These are phyloP conservation scores for Petrolisthes cinctipes DNA, from an alignment of 2,888 invertebrate genomes.

Conservation along the genomic window DNA sequence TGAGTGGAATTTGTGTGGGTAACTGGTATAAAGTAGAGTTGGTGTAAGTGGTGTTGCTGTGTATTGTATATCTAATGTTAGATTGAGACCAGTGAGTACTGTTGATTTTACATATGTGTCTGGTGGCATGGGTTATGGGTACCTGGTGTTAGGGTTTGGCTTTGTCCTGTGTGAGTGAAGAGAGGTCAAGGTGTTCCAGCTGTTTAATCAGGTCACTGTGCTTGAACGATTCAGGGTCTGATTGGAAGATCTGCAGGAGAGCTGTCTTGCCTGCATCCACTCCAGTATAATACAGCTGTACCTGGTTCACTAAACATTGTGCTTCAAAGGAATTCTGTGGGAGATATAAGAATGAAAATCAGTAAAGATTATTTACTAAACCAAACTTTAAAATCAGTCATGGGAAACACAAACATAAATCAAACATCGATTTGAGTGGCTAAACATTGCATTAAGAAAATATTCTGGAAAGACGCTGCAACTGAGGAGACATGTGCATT, in stretches of 20 bases:
- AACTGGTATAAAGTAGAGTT: too few species aligned
- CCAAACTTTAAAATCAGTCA: background rate
- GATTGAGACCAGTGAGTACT: too few species aligned
- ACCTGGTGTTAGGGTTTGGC: background rate
- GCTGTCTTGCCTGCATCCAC: slow-evolving; percentile 76
- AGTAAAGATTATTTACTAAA: background rate
- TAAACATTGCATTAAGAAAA: too few species aligned
- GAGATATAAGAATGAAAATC: background rate
- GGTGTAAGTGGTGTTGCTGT: too few species aligned
- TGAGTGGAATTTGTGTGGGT: too few species aligned
- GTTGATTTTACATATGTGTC: too few species aligned
- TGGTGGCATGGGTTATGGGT: too few species aligned
- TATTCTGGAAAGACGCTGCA: too few species aligned
- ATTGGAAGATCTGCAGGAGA: slow-evolving; percentile 79
- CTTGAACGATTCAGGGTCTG: slow-evolving; percentile 81
- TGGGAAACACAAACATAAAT: background rate
- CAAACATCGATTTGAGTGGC: too few species aligned
- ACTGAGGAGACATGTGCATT: too few species aligned
- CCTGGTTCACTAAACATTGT: slow-evolving; percentile 86
- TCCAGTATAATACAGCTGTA: slow-evolving; percentile 83
- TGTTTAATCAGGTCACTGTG: slow-evolving; percentile 85
- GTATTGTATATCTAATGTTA: too few species aligned
- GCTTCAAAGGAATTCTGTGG: slow-evolving; percentile 79
- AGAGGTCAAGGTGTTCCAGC: slow-evolving; percentile 73
- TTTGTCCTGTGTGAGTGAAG: slow-evolving; percentile 15